These are phyloP conservation scores for Pseudorectes ferrugineus DNA, from an alignment of 2,113 vertebrate species.

Conservation along the genomic window DNA sequence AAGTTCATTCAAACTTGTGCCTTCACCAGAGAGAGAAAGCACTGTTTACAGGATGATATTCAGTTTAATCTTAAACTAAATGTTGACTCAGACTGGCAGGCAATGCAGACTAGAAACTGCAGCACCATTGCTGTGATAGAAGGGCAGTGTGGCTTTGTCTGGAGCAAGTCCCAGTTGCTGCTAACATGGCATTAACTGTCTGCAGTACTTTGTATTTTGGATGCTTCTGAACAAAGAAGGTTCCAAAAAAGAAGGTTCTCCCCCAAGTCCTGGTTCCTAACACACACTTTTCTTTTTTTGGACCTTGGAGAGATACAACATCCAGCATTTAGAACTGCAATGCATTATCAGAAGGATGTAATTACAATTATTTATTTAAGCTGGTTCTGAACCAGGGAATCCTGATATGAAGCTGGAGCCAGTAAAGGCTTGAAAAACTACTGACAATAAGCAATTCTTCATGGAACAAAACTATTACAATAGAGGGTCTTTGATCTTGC, in stretches of 20 bases:
- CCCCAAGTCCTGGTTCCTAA: neutral
- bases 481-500: constrained; percentile 90
- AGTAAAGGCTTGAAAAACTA: constrained; percentile 83
- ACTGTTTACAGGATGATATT: neutral
- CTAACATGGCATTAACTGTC: neutral
- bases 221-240: neutral
- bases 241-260: neutral
- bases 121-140: neutral
- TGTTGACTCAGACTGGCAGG: neutral
- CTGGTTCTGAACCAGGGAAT: constrained; percentile 66
- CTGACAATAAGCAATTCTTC: constrained; percentile 97
- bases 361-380: constrained; percentile 67
- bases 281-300: neutral
- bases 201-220: neutral
- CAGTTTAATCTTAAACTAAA: neutral
- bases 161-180: neutral
- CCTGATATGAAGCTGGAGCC: constrained; percentile 85
- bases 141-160: neutral
- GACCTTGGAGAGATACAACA: neutral
- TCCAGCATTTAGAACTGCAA: neutral
- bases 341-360: constrained; percentile 28
- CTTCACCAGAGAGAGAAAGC: neutral
- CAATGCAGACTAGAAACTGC: neutral
- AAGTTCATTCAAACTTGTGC: neutral
- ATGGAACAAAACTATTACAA: constrained; percentile 96